A percentile compares a stretch with the other conserved stretches of the same genome.
Conservation (phyloP, 1,140 invertebrate genomes). For the Bemisia tabaci region DNA sequence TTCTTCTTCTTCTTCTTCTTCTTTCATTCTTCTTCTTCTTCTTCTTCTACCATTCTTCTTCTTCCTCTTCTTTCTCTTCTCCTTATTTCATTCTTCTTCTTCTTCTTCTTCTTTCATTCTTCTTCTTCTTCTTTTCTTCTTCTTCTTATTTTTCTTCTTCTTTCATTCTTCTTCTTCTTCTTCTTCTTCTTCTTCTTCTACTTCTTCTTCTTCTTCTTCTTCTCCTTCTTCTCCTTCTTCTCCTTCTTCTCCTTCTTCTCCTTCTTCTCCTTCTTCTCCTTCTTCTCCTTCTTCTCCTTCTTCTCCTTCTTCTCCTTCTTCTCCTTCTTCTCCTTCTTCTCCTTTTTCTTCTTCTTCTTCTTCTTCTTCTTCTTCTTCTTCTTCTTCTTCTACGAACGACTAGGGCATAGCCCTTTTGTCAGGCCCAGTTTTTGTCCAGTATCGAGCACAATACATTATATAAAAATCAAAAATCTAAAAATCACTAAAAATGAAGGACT, state of each 20-base stretch:
- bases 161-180: conserved; percentile 4
- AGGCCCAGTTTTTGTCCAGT: no score
- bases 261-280: background rate
- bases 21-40: no score
- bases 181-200: background rate
- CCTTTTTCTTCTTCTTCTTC: background rate
- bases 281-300: background rate
- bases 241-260: no score
- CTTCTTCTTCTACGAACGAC: no score
- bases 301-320: background rate
- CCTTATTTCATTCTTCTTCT: conserved; percentile 7
- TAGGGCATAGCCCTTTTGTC: background rate
- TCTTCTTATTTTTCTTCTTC: no score
- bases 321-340: background rate
- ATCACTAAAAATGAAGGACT: no score
- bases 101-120: background rate
- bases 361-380: background rate
- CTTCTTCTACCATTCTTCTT: no score
- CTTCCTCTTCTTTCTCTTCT: no score
- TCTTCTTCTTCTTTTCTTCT: background rate
- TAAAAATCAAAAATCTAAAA: no score
- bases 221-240: background rate
- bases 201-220: background rate
- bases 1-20: no score
- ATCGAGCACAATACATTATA: no score